These are phyloP conservation scores for Pseudorectes ferrugineus DNA, from an alignment of 2,113 vertebrate genomes.

Conservation along the genomic window DNA sequence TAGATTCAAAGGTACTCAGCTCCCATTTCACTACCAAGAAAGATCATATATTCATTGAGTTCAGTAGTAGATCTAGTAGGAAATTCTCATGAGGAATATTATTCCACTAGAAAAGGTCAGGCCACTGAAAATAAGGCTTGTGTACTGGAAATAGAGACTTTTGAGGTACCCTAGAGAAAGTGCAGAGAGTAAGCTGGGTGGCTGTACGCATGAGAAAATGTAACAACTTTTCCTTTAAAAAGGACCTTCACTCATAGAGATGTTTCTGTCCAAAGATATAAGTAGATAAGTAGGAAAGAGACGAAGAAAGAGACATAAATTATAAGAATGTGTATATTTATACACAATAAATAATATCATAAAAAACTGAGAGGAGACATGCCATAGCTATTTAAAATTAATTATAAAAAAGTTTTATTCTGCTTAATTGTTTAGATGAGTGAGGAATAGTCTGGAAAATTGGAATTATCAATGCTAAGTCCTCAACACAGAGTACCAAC, in stretches of 20 bases:
- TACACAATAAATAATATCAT: not conserved
- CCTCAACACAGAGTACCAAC: not conserved
- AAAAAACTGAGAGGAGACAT: not conserved
- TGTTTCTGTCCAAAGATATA: not conserved
- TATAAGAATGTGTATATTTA: not conserved
- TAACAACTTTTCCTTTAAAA: not conserved
- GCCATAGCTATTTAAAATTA: not conserved
- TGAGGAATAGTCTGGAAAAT: not conserved
- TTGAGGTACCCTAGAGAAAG: not conserved
- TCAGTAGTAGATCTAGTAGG: not conserved
- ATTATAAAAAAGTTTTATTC: not conserved
- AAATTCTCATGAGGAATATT: not conserved
- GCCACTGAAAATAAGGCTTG: not conserved
- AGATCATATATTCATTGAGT: not conserved
- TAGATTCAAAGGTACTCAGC: not conserved
- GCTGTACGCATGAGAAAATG: not conserved
- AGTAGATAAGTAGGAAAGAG: not conserved
- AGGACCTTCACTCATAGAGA: fast-evolving
- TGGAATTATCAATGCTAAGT: not conserved
- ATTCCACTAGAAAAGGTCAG: not conserved
- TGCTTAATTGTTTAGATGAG: not conserved
- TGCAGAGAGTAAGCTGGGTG: not conserved
- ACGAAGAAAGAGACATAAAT: not conserved
- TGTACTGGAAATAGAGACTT: not conserved
- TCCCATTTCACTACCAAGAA: not conserved